Percentiles rank a stretch among this genome's conserved stretches.
Conservation (phyloP, 2,797 vertebrate species). For the Sarcophilus harrisii region DNA sequence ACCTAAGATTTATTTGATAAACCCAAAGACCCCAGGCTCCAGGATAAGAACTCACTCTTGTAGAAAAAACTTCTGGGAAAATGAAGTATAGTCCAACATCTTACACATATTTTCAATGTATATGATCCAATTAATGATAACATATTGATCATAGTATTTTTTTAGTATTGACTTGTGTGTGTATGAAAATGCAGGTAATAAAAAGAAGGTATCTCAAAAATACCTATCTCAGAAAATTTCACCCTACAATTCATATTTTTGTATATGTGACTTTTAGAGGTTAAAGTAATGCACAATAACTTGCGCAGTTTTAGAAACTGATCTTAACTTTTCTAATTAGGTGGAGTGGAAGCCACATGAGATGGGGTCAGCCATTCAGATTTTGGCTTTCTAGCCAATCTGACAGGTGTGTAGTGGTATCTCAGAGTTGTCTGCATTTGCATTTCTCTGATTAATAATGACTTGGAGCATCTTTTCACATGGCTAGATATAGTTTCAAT, state of each 20-base stretch:
- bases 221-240: not conserved
- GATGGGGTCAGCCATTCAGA: constrained; percentile 96
- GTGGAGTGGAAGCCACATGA: constrained; percentile 97
- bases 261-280: not conserved
- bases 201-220: not conserved
- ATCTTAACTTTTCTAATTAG: constrained; percentile 81
- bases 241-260: not conserved
- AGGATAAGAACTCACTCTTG: not conserved
- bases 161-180: not conserved
- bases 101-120: not conserved
- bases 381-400: too few species aligned
- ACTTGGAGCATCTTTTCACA: too few species aligned
- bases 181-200: not conserved
- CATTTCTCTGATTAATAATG: too few species aligned
- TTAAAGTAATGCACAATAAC: not conserved
- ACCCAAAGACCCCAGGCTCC: not conserved
- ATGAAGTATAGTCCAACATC: not conserved
- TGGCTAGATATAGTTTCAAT: too few species aligned
- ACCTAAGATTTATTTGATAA: not conserved
- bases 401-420: too few species aligned
- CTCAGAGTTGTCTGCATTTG: too few species aligned
- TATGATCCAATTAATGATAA: not conserved
- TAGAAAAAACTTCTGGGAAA: not conserved
- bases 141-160: not conserved
- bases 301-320: not conserved